phyloP scores from a whole-genome alignment of 2,113 vertebrate species.

The Callionymus lyra region DNA sequence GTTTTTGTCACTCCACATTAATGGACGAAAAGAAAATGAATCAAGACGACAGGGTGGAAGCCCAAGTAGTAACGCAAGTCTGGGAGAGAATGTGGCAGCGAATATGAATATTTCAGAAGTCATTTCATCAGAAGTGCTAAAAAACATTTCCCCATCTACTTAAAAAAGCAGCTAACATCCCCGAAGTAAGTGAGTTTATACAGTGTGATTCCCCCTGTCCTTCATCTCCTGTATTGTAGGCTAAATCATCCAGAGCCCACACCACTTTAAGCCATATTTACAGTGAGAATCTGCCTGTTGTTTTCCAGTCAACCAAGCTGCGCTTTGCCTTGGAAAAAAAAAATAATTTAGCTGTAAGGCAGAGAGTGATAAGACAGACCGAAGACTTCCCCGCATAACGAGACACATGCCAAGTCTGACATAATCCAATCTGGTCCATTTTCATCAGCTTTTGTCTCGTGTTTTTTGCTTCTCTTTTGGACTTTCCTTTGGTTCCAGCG shows the following conservation, averaged over 20 bases:
- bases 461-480: conserved; percentile 72
- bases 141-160: conserved; percentile 4
- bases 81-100: background rate
- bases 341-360: conserved; percentile 70
- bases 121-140: conserved; percentile 6
- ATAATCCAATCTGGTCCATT: conserved; percentile 76
- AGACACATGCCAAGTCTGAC: conserved; percentile 68
- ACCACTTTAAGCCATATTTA: conserved; percentile 55
- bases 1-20: too few relatives aligned
- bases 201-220: conserved; percentile 10
- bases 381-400: conserved; percentile 66
- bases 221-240: conserved; percentile 49
- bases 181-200: conserved; percentile 21
- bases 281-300: conserved; percentile 59
- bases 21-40: too few relatives aligned
- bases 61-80: conserved; percentile 8
- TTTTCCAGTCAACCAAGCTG: conserved; percentile 53
- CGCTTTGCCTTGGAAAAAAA: conserved; percentile 39
- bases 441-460: conserved; percentile 70
- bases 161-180: conserved; percentile 2
- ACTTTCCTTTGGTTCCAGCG: conserved; percentile 69
- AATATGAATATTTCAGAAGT: conserved; percentile 1
- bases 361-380: conserved; percentile 68
- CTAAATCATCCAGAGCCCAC: conserved; percentile 40
- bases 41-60: background rate